Evolutionary conservation across 2,888 invertebrate species (phyloP).

Genomic region (Sympetrum striolatum): DNA sequence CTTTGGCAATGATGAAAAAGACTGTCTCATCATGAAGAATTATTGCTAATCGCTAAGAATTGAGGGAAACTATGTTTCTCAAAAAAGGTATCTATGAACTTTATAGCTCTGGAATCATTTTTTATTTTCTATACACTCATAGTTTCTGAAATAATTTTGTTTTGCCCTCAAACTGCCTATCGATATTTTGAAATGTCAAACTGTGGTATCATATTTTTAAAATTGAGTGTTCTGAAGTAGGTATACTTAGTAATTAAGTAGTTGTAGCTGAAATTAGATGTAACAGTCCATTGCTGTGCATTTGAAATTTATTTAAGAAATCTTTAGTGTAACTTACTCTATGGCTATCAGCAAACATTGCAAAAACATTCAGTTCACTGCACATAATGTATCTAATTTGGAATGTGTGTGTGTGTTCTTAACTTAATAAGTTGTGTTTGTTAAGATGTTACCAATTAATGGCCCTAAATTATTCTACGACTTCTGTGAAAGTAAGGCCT

Average conservation of each 20-base stretch:
- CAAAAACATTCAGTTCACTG: constrained; percentile 43
- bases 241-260: constrained; percentile 37
- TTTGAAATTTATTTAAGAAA: constrained; percentile 42
- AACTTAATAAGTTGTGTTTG: constrained; percentile 39
- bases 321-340: constrained; percentile 42
- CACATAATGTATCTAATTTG: constrained; percentile 40
- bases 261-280: constrained; percentile 39
- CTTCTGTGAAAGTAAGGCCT: constrained; percentile 32
- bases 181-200: constrained; percentile 40
- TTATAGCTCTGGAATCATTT: background rate
- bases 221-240: constrained; percentile 39
- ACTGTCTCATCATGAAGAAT: constrained; percentile 26
- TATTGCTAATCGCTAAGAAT: background rate
- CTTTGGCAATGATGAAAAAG: constrained; percentile 2
- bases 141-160: constrained; percentile 17
- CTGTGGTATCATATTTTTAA: constrained; percentile 43
- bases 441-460: constrained; percentile 39
- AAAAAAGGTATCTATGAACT: background rate
- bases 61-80: constrained; percentile 2
- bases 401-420: constrained; percentile 43
- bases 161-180: constrained; percentile 29
- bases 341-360: constrained; percentile 44
- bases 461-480: constrained; percentile 37
- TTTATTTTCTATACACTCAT: background rate
- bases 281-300: constrained; percentile 44